Evolutionary conservation across 92 coral and sea anemone species (phyloP).

Genomic region (Zoanthus gigantus): DNA sequence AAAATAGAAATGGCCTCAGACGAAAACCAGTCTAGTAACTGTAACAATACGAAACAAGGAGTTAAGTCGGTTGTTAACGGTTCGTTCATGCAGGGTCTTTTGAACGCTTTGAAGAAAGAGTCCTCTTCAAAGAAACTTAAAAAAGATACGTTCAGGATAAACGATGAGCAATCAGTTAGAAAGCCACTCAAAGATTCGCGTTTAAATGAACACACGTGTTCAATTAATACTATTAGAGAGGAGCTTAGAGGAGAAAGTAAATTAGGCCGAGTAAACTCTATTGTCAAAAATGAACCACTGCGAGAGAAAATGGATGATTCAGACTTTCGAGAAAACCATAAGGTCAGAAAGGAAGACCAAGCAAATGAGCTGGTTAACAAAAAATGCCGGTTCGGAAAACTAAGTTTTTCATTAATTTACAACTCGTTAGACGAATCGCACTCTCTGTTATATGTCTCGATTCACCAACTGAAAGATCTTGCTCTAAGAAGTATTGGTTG

Average conservation of each 20-base stretch:
- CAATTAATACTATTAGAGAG: not conserved
- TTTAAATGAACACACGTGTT: not conserved
- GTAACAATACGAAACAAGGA: not conserved
- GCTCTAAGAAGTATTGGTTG: conserved; percentile 20
- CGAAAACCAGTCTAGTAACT: not conserved
- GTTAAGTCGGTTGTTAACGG: conserved; percentile 16
- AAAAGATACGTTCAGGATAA: not conserved
- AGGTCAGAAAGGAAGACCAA: not conserved
- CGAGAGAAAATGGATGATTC: not conserved
- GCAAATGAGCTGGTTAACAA: not conserved
- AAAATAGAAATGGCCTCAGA: not conserved
- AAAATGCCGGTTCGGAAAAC: conserved; percentile 48
- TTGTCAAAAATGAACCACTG: not conserved
- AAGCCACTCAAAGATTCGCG: not conserved
- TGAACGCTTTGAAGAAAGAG: conserved; percentile 31
- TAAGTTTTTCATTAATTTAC: conserved; percentile 71
- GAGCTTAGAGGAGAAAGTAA: not conserved
- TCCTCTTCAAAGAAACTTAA: conserved; percentile 1
- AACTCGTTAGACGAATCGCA: conserved; percentile 44
- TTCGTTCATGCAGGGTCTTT: conserved; percentile 19
- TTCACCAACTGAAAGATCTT: conserved; percentile 59
- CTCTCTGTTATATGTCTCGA: conserved; percentile 69
- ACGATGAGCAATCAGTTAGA: not conserved
- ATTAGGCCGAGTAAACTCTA: not conserved
- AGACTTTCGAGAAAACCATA: not conserved